Conservation (phyloP, 2,797 vertebrate species). For the Premnoplex brunnescens region DNA sequence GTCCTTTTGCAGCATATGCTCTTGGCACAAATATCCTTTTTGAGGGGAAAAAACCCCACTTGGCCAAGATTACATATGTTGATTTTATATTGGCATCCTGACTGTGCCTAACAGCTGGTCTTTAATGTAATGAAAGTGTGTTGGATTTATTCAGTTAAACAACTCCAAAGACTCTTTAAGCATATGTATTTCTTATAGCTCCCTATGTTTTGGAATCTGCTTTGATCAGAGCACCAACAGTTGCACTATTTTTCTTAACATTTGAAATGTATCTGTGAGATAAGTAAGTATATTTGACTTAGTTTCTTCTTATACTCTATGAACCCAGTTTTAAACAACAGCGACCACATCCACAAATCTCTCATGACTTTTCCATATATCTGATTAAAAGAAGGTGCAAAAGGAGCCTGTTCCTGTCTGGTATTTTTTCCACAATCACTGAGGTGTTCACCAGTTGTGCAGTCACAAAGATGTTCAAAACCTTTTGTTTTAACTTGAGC, state of each 20-base stretch:
- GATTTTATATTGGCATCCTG: conserved; percentile 66
- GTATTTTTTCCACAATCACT: neutral
- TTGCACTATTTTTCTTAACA: neutral
- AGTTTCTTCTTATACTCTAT: neutral
- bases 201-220: neutral
- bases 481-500: neutral
- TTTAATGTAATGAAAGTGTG: conserved; percentile 40
- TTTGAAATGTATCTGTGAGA: neutral
- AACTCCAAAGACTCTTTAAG: conserved; percentile 30
- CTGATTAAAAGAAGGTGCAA: neutral
- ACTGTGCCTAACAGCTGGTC: conserved; percentile 58
- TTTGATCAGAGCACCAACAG: conserved; percentile 1
- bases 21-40: conserved; percentile 65
- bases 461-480: neutral
- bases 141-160: conserved; percentile 55
- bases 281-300: neutral
- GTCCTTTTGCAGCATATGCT: conserved; percentile 65
- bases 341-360: neutral
- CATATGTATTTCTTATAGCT: neutral
- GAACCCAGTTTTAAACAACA: neutral
- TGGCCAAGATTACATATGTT: conserved; percentile 60
- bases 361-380: neutral
- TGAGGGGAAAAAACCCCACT: conserved; percentile 13
- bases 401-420: neutral
- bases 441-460: neutral